Evolutionary conservation across 1,140 invertebrate genomes (phyloP).

Genomic region (Cylas formicarius): DNA sequence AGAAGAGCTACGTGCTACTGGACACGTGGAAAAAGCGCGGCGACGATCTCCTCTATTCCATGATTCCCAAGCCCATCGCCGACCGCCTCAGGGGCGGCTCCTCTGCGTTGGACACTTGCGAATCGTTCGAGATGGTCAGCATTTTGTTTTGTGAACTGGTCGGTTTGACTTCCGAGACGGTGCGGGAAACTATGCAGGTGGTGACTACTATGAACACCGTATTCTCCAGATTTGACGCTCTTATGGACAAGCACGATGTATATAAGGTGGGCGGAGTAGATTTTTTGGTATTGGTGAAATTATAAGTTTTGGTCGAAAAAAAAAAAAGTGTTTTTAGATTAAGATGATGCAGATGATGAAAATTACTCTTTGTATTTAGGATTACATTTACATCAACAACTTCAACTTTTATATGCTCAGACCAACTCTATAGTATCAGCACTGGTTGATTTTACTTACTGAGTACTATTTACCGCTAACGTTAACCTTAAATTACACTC

Average conservation of each 20-base stretch:
- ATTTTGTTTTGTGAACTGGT: slow-evolving; percentile 58
- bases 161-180: slow-evolving; percentile 52
- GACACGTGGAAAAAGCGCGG: slow-evolving; percentile 81
- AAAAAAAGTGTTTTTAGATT: background rate
- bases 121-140: slow-evolving; percentile 56
- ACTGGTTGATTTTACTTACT: too few relatives aligned
- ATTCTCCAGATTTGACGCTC: slow-evolving; percentile 71
- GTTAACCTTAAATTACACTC: too few relatives aligned
- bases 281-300: background rate
- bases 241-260: slow-evolving; percentile 68
- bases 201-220: slow-evolving; percentile 77
- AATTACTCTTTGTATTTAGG: too few relatives aligned
- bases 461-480: too few relatives aligned
- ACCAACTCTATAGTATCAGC: too few relatives aligned
- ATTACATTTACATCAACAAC: background rate
- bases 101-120: slow-evolving; percentile 67
- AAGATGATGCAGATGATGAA: slow-evolving; percentile 1
- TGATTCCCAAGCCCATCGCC: slow-evolving; percentile 78
- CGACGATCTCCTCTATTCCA: slow-evolving; percentile 84
- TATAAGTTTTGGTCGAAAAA: background rate
- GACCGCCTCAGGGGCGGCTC: slow-evolving; percentile 64
- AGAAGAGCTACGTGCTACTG: slow-evolving; percentile 60
- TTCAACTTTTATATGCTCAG: background rate
- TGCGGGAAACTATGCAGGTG: slow-evolving; percentile 70
- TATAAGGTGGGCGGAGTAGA: slow-evolving; percentile 69